Evolutionary conservation across 2,113 vertebrate species (phyloP), one percentile per base, ranked within the genome.

Genomic region (Uria lomvia): DNA sequence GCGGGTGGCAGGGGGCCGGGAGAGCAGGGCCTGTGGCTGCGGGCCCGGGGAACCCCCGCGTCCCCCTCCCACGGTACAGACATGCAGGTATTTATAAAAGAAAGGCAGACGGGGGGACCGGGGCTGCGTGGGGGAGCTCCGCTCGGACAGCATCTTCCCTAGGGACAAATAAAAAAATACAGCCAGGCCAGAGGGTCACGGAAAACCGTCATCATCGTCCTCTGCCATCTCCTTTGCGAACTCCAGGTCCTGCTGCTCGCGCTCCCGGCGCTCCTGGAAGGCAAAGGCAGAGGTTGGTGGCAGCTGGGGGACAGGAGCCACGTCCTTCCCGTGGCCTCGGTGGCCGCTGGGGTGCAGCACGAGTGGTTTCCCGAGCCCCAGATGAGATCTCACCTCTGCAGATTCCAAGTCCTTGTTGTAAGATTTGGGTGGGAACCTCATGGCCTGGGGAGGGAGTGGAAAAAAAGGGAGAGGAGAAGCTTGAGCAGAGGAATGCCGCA

Each of bases 401-500:
- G 99, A 99, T 96, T 99, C 99, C 98, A 99, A 98, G 97, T 99
- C 99, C 97, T 99, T 99, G 98, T 99, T 99, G 96, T 99, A 99
- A 2, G 99, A 99, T 98, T 99, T 99, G 12, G 99, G 99, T 55
- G 99, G 99, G 90, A 99, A 99, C 91, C 99, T 98, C 99, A 99
- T 99, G 76, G 99, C 99, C 99, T 99, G 93, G 75, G 26, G 15
- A n/a, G 15, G 6, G 53, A 6, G 8, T 10, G 34, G 34, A 3
- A 6, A 94, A 71, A 60, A 42, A 92, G 6, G 8, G 43, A 63
- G 52, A 67, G 32, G 43, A 94, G 73, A 24, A 82, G 56, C 32
- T 38, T 4, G 77, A 90, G 72, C 12, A 38, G 62, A 59, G 71
- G 7, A 38, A 49, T 1, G 1, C 29, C 15, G 3, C 29, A 3